These are phyloP conservation scores for Butorides virescens DNA, from an alignment of 2,113 vertebrate genomes.

Conservation along the genomic window DNA sequence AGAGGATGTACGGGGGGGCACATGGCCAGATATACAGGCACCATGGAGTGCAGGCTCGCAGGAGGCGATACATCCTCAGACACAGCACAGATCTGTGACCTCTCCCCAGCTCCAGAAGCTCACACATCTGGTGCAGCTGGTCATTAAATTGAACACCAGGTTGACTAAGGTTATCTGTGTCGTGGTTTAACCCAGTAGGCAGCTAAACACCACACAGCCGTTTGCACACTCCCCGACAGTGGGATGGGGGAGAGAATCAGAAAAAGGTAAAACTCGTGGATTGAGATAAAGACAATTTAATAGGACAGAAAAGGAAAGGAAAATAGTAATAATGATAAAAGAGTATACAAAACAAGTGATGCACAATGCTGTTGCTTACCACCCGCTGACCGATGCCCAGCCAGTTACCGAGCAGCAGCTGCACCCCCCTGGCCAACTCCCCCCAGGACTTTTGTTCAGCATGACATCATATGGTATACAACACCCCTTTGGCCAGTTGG, in stretches of 20 bases:
- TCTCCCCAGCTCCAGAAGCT: neutral
- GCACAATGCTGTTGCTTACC: neutral
- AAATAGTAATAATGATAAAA: neutral
- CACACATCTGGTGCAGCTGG: neutral
- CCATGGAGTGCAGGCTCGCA: neutral
- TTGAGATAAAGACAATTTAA: neutral
- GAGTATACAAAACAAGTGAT: neutral
- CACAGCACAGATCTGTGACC: neutral
- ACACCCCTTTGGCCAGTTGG: neutral
- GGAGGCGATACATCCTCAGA: neutral
- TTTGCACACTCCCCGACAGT: neutral
- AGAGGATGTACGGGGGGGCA: neutral
- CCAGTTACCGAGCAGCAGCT: neutral
- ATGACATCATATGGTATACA: neutral
- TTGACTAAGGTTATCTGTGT: neutral
- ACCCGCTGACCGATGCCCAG: neutral
- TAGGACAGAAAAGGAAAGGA: neutral
- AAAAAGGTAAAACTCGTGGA: neutral
- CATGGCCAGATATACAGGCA: neutral
- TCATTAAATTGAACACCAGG: neutral
- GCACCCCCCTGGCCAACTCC: neutral
- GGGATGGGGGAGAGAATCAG: neutral
- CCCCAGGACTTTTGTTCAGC: neutral
- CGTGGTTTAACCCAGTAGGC: neutral
- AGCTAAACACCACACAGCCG: neutral